Base-by-base conservation (phyloP, 2,113 vertebrate genomes). In the Chaetodon trifascialis region DNA sequence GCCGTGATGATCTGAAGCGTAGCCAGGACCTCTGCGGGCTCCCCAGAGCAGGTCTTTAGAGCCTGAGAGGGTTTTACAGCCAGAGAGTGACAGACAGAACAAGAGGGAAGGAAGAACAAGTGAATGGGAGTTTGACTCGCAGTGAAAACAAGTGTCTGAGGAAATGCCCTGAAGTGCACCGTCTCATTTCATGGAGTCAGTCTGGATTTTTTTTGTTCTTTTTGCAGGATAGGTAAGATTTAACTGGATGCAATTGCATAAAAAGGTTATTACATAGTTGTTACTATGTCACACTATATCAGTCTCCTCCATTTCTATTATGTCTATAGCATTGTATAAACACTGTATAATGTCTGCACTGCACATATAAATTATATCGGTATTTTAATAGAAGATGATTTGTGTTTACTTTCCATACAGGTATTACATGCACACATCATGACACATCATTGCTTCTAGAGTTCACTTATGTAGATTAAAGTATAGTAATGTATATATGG, bases 1-100 rank as follows among this genome's bases (percentile, higher is more conserved):
- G 88, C 89, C 44, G 82, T 46, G 88, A 91, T 86, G 86, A 91
- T 90, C 77, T 86, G 71, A 93, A 77, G 85, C 12, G 0, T 47
- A 84, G 88, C 89, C 91, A 82, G 80, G 82, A 86, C 84, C 74
- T 88, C 87, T 19, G 85, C 75, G 12, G 89, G 49, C 79, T 87
- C 80, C 75, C 83, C 19, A 67, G 66, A 87, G 88, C 77, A 59
- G 25, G 56, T 69, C 83, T 86, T 82, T 71, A 79, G 63, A 78
- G 77, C 36, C 60, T 56, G 60, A 74, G 74, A 81, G 74, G 68
- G 55, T 62, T 85, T 73, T 56, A 70, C 46, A 76, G 65, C 0
- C 9, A 81, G 21, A 40, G 30, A 84, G 88, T 88, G 89, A 88
- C 83, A 77, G 85, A 72, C 76, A 79, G 88, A 86, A 76, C 63